These are phyloP conservation scores for Lumbricus terrestris DNA, from an alignment of 2,888 invertebrate genomes.

Conservation along the genomic window DNA sequence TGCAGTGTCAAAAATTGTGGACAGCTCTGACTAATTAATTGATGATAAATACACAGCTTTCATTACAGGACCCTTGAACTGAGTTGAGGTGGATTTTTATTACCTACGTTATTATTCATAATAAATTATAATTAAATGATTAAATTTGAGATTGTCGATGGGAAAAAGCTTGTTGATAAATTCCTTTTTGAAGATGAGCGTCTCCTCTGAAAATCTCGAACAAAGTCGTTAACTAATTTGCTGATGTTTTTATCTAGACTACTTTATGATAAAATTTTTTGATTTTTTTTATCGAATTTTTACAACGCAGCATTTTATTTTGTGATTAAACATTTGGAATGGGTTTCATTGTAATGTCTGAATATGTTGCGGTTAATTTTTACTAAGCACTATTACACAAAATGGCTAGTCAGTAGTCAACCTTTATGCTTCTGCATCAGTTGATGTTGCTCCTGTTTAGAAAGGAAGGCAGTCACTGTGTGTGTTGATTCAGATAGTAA, in stretches of 20 bases:
- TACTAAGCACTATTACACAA: too few species aligned
- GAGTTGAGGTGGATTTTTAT: neutral
- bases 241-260: neutral
- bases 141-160: too few species aligned
- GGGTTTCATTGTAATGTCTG: neutral
- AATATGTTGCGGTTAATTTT: neutral
- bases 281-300: too few species aligned
- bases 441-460: neutral
- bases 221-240: neutral
- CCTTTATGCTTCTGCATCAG: neutral
- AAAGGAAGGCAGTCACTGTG: neutral
- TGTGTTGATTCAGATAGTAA: neutral
- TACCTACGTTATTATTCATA: too few species aligned
- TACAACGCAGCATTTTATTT: too few species aligned
- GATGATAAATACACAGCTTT: too few species aligned
- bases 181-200: neutral
- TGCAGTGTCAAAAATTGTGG: too few species aligned
- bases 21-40: too few species aligned
- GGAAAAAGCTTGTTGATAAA: neutral
- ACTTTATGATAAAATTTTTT: neutral
- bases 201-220: neutral
- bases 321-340: neutral
- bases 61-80: neutral
- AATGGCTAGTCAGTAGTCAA: neutral
- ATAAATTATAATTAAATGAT: too few species aligned